Base-by-base conservation (phyloP, 2,797 vertebrate species). In the Poecilia gillii region DNA sequence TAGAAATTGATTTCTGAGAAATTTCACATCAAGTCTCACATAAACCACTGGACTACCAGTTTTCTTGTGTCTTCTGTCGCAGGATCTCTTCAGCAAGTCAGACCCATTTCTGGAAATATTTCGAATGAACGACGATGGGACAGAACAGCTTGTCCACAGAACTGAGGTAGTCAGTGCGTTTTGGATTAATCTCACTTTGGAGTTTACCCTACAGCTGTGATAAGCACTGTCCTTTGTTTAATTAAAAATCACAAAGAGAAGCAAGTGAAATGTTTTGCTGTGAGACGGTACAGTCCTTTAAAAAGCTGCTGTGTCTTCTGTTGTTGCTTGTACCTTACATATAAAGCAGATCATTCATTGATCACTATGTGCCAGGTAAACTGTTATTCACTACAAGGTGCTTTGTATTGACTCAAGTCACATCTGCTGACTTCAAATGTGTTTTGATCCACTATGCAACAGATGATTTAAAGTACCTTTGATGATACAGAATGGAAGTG, bases 41-140 rank as follows among this genome's bases (percentile, higher is more conserved):
- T 55, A 39, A 70, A 36, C 46, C 41, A 73, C 33, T 64, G 14
- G 9, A 11, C 16, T 62, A 47, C 1, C 13, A 59, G 16, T 53
- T 81, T 72, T 79, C 9, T 47, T 64, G 23, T 85, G 41, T 85
- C 81, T 79, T 81, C 66, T 49, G 59, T 46, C 25, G 28, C 94
- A 99, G 98, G 98, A 99, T 89, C 96, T 99, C 86, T 99, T 99
- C 96, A 99, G 98, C 92, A 99, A 99, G 94, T 99, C 98, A 0
- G 98, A 99, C 84, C 98, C 98, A 5, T 99, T 99, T 94, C 93
- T 99, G 94, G 98, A 99, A 94, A 97, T 99, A 77, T 99, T 97
- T 86, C 95, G 97, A 78, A 91, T 97, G 45, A 98, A 99, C 0
- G 97, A 98, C 0, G 98, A 99, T 46, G 88, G 90, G 47, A 97